Base-by-base conservation (phyloP, 1,140 invertebrate genomes). In the Holcopasites calliopsidis region DNA sequence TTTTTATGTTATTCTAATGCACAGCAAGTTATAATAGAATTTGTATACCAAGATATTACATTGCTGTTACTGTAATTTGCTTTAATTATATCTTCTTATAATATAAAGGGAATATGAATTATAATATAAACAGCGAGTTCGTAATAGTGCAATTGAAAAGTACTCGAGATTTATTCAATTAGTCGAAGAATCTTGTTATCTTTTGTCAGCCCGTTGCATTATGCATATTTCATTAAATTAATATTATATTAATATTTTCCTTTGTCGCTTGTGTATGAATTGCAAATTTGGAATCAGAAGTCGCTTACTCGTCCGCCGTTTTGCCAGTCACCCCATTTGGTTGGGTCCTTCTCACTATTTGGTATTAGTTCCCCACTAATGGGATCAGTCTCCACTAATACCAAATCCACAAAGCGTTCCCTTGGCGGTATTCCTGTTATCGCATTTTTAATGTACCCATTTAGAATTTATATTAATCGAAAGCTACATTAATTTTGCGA, bases 261-360 rank as follows among this genome's bases (percentile, higher is more conserved):
- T 57, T 68, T 64, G 18, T 47, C 82, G 66, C 23, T 33, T 57
- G 16, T 57, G 77, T 61, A 74, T 35, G 60, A 80, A 65, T 21
- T 44, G 49, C 16, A 38, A 16, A 44, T 44, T 82, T 65, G 7
- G 5, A 58, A 62, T 89, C 38, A 89, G 69, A 90, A 90, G 64
- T 89, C 88, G 40, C 71, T 89, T 42, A 89, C 87, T 57, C 88
- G 77, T 3, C 88, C 87, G 68, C 83, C 76, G 42, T 84, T 57
- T 54, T 90, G 88, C 89, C 88, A 89, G 49, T 89, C 88, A 52
- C 88, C 88, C 86, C 87, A 90, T 76, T 89, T 89, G 10, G 87
- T 90, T 70, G 88, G 88, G 47, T 90, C 79, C 50, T 88, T 85
- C 61, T 90, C 88, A 13, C 23, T 73, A 52, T 89, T 62, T 26